Evolutionary conservation across 2,113 vertebrate genomes (phyloP).

Genomic region (Sceloporus tristichus): DNA sequence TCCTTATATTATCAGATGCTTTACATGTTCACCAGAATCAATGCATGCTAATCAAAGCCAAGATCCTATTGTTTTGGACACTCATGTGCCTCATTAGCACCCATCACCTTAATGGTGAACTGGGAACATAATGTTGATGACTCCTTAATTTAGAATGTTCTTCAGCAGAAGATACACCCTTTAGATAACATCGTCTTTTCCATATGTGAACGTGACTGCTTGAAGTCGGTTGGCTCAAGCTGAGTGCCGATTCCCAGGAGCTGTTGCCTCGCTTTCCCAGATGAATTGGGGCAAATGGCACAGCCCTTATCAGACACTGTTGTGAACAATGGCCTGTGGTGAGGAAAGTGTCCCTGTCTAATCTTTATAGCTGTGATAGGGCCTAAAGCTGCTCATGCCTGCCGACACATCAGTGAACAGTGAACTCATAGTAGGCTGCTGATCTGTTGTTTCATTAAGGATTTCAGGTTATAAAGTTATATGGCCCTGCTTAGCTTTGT

Average conservation of each 20-base stretch:
- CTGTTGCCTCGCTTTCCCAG: background rate
- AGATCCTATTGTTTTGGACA: background rate
- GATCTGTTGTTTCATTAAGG: slow-evolving; percentile 29
- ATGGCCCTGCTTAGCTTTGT: slow-evolving; percentile 12
- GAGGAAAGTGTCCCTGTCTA: slow-evolving; percentile 4
- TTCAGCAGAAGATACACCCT: background rate
- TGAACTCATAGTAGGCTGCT: slow-evolving; percentile 5
- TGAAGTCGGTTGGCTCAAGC: background rate
- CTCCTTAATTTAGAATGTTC: background rate
- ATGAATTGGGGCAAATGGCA: background rate
- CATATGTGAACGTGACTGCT: too few species aligned
- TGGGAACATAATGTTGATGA: background rate
- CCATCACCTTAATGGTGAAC: background rate
- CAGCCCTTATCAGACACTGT: slow-evolving; percentile 13
- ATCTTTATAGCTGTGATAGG: slow-evolving; percentile 7
- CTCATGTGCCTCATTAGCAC: background rate
- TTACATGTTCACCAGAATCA: background rate
- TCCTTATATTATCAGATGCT: background rate
- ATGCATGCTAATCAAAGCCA: background rate
- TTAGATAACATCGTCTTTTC: background rate
- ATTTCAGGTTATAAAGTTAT: slow-evolving; percentile 34
- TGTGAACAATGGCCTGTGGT: slow-evolving; percentile 13
- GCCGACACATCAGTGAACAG: background rate
- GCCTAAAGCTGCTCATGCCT: slow-evolving; percentile 4
- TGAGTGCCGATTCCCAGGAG: background rate